Base-by-base conservation (phyloP, 2,113 vertebrate genomes). In the Leptobrachium ailaonicum region DNA sequence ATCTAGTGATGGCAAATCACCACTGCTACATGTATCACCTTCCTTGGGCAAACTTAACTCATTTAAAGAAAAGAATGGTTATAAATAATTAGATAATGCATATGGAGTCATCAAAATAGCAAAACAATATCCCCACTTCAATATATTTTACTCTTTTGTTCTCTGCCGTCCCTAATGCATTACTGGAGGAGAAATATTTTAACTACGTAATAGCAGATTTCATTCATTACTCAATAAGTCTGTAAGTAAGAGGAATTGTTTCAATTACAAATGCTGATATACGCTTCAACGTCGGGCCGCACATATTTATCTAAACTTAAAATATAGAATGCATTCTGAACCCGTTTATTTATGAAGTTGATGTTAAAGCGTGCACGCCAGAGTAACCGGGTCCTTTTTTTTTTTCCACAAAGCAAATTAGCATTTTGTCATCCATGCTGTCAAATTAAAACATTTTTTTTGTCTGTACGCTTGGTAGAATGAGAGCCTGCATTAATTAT, bases 371-470 rank as follows among this genome's bases (percentile, higher is more conserved):
- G 73, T 56, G 54, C 64, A 81, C 53, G 82, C 82, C 77, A 80
- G 66, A 5, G 0, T 63, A 88, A 84, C 81, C 70, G 82, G 77
- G 79, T 86, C 84, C 60, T 73, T 83, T 71, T 71, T 78, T 71
- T 78, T 79, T 82, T 72, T 86, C 54, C 77, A 80, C 79, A 56
- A 82, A 88, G 87, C 71, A 85, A 89, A 90, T 85, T 42, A 86
- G 74, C 66, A 83, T 86, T 90, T 88, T 85, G 54, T 85, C 73
- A 86, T 83, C 82, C 71, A 73, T 84, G 82, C 32, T 85, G 82
- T 89, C 85, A 89, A 85, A 89, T 86, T 83, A 87, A 89, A 88
- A 87, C 42, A 84, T 84, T 89, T 87, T 75, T 84, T 73, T 68
- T 85, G 60, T 85, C 76, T 83, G 75, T 74, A 87, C 85, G 67